Evolutionary conservation across 2,888 invertebrate genomes (phyloP).

Genomic region (Blastobasis lacticolella): DNA sequence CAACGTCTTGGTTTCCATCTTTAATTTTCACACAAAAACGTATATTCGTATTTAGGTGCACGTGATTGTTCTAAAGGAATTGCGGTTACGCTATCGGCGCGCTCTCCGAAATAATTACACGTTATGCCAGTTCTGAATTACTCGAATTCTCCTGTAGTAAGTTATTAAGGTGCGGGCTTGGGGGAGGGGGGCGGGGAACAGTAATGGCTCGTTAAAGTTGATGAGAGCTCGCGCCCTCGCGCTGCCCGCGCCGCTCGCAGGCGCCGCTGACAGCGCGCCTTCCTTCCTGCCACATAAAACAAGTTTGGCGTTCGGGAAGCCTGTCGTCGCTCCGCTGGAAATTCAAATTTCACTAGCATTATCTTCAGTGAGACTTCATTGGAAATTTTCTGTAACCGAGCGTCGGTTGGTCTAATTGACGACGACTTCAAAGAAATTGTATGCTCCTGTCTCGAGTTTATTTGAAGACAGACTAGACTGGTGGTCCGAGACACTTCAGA

Average conservation of each 20-base stretch:
- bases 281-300: conserved; percentile 36
- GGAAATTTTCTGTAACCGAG: no score
- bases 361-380: no score
- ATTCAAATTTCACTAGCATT: no score
- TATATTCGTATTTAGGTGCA: no score
- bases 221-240: conserved; percentile 55
- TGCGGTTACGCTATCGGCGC: conserved; percentile 61
- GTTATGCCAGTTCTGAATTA: conserved; percentile 65
- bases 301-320: conserved; percentile 23
- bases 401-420: no score
- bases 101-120: conserved; percentile 65
- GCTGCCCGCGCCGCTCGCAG: conserved; percentile 31
- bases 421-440: no score
- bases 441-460: no score
- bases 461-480: no score
- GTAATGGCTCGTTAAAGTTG: conserved; percentile 72
- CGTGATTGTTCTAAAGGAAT: conserved; percentile 7
- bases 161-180: conserved; percentile 15
- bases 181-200: conserved; percentile 25
- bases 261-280: conserved; percentile 34
- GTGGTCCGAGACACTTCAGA: no score
- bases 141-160: conserved; percentile 42
- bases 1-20: no score
- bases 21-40: no score
- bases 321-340: background rate